These are phyloP conservation scores for Mallotus villosus DNA, from an alignment of 2,797 vertebrate genomes.

Conservation along the genomic window DNA sequence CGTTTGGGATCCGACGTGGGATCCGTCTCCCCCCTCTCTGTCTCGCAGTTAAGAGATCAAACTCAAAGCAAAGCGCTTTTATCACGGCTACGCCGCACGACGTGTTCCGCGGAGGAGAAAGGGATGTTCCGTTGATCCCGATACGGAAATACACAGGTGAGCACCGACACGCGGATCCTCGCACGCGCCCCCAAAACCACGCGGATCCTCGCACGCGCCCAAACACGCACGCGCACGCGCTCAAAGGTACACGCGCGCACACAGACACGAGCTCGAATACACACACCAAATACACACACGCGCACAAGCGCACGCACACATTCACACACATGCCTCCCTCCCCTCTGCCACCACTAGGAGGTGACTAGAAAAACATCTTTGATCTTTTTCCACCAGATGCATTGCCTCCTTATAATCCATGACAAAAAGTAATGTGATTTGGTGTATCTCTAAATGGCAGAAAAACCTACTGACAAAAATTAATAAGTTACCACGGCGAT, in stretches of 20 bases:
- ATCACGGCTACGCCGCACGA: too few relatives aligned
- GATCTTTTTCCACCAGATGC: slow-evolving; percentile 80
- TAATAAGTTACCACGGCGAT: slow-evolving; percentile 77
- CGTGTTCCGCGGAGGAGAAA: too few relatives aligned
- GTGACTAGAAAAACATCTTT: slow-evolving; percentile 87
- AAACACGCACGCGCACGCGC: too few relatives aligned
- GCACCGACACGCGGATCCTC: too few relatives aligned
- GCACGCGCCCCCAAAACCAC: too few relatives aligned
- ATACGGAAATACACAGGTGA: too few relatives aligned
- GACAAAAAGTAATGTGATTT: slow-evolving; percentile 96
- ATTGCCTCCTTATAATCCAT: slow-evolving; percentile 88
- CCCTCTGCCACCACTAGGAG: slow-evolving; percentile 80
- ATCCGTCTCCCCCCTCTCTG: background rate
- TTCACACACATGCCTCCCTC: slow-evolving; percentile 26
- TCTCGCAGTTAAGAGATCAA: background rate
- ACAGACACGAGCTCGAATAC: background rate
- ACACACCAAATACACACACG: too few relatives aligned
- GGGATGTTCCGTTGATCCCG: too few relatives aligned
- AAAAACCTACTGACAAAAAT: slow-evolving; percentile 85
- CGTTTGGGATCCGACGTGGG: background rate
- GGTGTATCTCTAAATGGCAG: slow-evolving; percentile 91
- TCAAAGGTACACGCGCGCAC: too few relatives aligned
- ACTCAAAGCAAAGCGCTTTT: background rate
- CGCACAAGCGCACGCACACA: slow-evolving; percentile 19
- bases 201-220: too few relatives aligned